Conservation (phyloP, 2,113 vertebrate species). For the Sakesphorus luctuosus region DNA sequence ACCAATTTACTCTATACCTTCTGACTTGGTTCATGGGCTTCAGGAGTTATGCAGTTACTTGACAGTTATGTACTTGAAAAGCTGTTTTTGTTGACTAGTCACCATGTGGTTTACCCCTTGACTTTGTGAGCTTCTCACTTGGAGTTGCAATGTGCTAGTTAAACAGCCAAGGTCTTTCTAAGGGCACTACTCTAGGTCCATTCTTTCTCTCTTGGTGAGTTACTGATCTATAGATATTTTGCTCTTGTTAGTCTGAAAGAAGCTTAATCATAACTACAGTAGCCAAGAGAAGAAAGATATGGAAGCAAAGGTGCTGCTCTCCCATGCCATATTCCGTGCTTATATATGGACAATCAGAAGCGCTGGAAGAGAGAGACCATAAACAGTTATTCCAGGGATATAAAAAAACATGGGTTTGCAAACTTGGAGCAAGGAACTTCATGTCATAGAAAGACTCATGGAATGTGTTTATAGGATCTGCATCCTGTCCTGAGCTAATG, state of each 20-base stretch:
- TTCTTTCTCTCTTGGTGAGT: background rate
- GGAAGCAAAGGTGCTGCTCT: background rate
- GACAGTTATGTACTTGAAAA: background rate
- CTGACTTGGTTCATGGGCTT: background rate
- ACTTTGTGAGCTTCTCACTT: background rate
- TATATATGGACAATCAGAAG: background rate
- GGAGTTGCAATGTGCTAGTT: background rate
- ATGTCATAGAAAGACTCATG: conserved; percentile 21
- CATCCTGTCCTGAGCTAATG: conserved; percentile 59
- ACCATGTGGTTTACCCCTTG: background rate
- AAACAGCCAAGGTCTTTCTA: background rate
- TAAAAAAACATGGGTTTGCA: background rate
- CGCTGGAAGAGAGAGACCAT: background rate
- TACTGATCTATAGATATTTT: background rate
- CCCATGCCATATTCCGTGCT: conserved; percentile 5
- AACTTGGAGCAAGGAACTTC: conserved; percentile 23
- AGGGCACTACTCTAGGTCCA: background rate
- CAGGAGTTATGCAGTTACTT: background rate
- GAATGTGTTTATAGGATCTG: conserved; percentile 66
- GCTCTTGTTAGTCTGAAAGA: background rate
- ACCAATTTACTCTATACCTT: background rate
- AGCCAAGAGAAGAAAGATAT: background rate
- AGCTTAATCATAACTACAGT: background rate
- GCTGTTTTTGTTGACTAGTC: background rate
- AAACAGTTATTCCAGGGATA: conserved; percentile 32